A percentile compares a stretch with the other conserved stretches of the same genome.
Conservation (phyloP, 1,140 invertebrate genomes). For the Rhopalosiphum maidis region DNA sequence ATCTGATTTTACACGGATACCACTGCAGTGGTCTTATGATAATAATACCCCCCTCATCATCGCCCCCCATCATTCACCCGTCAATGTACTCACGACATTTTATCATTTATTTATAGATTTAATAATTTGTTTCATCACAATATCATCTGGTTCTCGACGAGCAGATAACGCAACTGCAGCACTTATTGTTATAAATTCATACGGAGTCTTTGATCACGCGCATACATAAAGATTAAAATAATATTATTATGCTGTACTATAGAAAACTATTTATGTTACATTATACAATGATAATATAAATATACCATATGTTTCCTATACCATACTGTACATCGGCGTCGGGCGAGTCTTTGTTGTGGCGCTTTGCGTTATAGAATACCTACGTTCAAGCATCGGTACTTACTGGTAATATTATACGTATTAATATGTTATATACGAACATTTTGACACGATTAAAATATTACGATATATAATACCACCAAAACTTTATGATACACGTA, state of each 20-base stretch:
- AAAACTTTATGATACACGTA: neutral
- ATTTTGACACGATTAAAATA: too few relatives aligned
- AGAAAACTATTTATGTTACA: neutral
- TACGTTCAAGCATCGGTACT: too few relatives aligned
- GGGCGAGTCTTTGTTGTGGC: neutral
- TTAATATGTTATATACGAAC: too few relatives aligned
- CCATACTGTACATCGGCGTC: neutral
- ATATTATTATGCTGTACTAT: neutral
- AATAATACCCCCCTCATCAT: neutral
- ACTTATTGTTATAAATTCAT: neutral
- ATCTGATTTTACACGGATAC: neutral
- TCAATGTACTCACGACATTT: neutral
- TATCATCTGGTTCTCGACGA: neutral
- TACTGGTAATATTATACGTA: too few relatives aligned
- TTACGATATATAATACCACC: too few relatives aligned
- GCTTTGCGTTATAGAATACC: neutral
- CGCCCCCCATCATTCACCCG: too few relatives aligned
- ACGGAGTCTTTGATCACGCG: neutral
- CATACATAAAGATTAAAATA: neutral
- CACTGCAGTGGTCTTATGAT: neutral
- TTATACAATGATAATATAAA: neutral
- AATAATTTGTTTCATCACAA: slow-evolving; percentile 8
- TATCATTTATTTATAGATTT: slow-evolving; percentile 1
- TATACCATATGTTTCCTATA: neutral
- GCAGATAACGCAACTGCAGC: neutral